Evolutionary conservation across 2,113 vertebrate genomes (phyloP), one percentile per base, ranked within the genome.

Genomic region (Tautogolabrus adspersus): DNA sequence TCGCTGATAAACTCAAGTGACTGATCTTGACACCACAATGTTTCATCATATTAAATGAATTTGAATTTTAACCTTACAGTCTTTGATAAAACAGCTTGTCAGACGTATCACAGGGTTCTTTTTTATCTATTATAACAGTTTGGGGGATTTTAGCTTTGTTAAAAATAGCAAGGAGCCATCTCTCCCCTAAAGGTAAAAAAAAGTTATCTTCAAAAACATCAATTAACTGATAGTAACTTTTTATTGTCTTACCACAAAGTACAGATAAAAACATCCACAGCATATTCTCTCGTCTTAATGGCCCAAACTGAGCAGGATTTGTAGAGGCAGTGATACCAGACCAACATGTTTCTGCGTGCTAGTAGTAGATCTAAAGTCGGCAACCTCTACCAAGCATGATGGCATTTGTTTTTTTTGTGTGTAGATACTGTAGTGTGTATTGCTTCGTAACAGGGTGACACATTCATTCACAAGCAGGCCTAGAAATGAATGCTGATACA

Each of bases 401-500:
- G 78, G 66, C 74, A 19, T 86, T 85, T 81, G 16, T 70, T 69
- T 81, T 87, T 23, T 37, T 61, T 62, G 38, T 1, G 52, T 88
- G 46, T 82, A 71, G 72, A 77, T 80, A 64, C 74, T 87, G 84
- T 79, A 40, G 72, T 69, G 83, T 80, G 87, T 92, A 92, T 93
- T 93, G 92, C 92, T 94, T 91, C 76, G 60, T 92, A 89, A 91
- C 92, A 77, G 77, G 80, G 86, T 87, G 87, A 88, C 92, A 93
- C 91, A 93, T 92, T 93, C 90, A 91, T 92, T 91, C 90, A 93
- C 92, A 87, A 94, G 94, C 92, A 92, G 87, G 88, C 79, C 81
- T 44, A 89, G 84, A 92, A 84, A 93, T 86, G 57, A 92, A 90
- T 79, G 90, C 89, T 90, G 81, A 65, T 89, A 88, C 79, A 89